Conservation (phyloP, 2,113 vertebrate species). For the Asarcornis scutulata region DNA sequence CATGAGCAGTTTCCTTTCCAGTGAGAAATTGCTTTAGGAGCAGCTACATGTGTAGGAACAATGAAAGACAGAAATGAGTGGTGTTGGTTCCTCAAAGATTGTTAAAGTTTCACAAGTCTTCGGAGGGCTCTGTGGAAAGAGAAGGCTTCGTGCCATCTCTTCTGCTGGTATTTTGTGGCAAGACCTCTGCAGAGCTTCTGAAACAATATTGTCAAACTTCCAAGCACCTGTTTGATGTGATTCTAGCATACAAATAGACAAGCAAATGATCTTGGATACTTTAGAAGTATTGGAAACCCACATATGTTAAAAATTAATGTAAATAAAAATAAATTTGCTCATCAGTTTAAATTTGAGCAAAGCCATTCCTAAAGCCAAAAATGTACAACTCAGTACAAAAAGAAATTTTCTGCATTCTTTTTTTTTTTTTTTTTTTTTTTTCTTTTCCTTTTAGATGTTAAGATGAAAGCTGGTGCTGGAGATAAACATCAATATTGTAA, state of each 20-base stretch:
- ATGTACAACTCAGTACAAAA: neutral
- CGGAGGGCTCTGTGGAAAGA: neutral
- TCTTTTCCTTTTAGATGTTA: neutral
- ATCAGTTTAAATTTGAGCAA: neutral
- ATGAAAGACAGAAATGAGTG: neutral
- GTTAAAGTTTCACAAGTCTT: neutral
- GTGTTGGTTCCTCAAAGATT: neutral
- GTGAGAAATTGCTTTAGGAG: neutral
- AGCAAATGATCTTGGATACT: neutral
- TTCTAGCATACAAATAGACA: neutral
- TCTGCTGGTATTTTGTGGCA: neutral
- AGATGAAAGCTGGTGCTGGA: neutral
- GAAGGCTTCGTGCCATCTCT: neutral
- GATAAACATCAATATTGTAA: neutral
- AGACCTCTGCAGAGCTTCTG: neutral
- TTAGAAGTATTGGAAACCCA: neutral
- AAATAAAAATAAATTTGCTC: neutral
- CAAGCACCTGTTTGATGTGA: neutral
- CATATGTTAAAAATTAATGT: neutral
- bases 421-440: neutral
- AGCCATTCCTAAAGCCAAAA: neutral
- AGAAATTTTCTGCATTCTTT: neutral
- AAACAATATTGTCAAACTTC: neutral
- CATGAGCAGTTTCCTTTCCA: neutral
- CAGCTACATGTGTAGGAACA: neutral